phyloP scores from a whole-genome alignment of 2,113 vertebrate genomes.

The Anolis sagrei region DNA sequence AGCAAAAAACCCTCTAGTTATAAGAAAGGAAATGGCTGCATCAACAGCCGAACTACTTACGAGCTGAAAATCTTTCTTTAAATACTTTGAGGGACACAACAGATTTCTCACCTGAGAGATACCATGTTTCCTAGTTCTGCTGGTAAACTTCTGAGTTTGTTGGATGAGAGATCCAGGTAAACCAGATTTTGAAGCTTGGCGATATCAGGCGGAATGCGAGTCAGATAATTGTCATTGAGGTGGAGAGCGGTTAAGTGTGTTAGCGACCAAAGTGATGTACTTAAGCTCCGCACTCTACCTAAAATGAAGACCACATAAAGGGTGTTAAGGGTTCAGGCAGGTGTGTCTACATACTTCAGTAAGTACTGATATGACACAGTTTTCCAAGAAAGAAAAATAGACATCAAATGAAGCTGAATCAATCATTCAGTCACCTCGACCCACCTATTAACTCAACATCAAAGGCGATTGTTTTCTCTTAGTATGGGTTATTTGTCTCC shows the following conservation, averaged over 20 bases:
- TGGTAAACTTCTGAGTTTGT: conserved; percentile 99
- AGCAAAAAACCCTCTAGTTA: not conserved
- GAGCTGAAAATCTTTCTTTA: not conserved
- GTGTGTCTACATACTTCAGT: not conserved
- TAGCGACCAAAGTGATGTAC: conserved; percentile 93
- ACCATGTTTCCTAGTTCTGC: conserved; percentile 99
- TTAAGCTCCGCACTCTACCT: conserved; percentile 96
- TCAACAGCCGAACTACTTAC: not conserved
- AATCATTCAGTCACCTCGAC: not conserved
- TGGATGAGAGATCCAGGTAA: conserved; percentile 99
- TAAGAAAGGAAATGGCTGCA: not conserved
- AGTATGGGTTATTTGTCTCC: not conserved
- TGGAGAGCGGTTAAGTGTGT: conserved; percentile 97
- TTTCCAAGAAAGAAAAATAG: not conserved
- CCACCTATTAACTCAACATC: not conserved
- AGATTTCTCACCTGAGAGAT: conserved; percentile 91
- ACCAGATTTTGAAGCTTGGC: conserved; percentile 97
- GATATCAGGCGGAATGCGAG: conserved; percentile 97
- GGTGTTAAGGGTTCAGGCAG: conserved; percentile 30
- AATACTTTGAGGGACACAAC: not conserved
- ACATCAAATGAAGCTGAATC: not conserved
- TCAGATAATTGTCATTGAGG: conserved; percentile 98
- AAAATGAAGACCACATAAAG: conserved; percentile 46
- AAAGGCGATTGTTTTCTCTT: not conserved
- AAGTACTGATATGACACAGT: not conserved